Conservation (phyloP, 2,888 invertebrate species). For the Aelia acuminata region DNA sequence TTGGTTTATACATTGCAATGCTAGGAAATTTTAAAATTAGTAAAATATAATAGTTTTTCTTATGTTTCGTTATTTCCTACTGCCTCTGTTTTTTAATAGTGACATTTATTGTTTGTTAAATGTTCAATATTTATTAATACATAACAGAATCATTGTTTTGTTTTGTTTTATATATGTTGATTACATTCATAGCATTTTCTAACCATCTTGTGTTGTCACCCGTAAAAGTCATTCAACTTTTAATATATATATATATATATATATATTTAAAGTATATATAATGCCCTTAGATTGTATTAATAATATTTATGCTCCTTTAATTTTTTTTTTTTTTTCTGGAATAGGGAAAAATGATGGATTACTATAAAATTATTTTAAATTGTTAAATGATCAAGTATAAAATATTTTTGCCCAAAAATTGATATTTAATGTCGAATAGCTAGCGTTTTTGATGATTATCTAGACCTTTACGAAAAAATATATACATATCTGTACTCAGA, state of each 20-base stretch:
- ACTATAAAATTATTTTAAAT: neutral
- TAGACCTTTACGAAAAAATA: too few species aligned
- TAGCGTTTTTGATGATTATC: too few species aligned
- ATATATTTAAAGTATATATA: too few species aligned
- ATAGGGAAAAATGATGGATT: neutral
- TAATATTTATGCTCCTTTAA: neutral
- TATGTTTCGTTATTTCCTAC: neutral
- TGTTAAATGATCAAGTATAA: neutral
- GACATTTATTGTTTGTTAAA: neutral
- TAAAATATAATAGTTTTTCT: neutral
- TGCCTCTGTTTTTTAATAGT: neutral
- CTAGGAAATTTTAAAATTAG: neutral
- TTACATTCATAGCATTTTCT: neutral
- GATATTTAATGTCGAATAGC: too few species aligned
- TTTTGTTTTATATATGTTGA: neutral
- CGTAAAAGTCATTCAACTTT: neutral
- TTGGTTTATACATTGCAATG: too few species aligned
- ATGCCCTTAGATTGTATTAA: neutral
- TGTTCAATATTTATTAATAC: neutral
- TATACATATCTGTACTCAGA: too few species aligned
- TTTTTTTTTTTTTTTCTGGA: neutral
- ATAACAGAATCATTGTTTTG: neutral
- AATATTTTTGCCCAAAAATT: neutral
- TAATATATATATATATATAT: too few species aligned
- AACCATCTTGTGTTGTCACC: neutral